Base-by-base conservation (phyloP, 1,140 invertebrate species). In the Lucilia cuprina region DNA sequence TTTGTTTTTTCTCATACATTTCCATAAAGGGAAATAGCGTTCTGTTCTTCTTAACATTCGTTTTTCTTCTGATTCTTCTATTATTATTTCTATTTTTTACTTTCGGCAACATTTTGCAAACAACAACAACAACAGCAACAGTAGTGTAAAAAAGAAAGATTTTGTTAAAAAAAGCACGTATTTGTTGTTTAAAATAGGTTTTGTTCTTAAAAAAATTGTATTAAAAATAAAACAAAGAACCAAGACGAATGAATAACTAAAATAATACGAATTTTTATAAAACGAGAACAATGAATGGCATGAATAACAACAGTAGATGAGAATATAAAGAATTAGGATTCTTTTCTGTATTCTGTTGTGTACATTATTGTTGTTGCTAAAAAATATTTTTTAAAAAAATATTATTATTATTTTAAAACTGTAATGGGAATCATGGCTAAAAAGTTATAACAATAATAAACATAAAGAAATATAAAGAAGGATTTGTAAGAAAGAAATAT, bases 391-490 rank as follows among this genome's bases (percentile, higher is more conserved):
- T 13, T 14, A 55, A 55, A 55, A 55, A 70, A 10, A 70, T 70
- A 60, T 60, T 60, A n/a, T 70, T 70, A 70, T 70, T 25, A 70
- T 70, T 70, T 70, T 21, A 70, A n/a, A 70, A 19, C 21, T 70
- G 65, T 70, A 70, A 70, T 70, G 65, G 65, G n/a, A 70, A 70
- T 70, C 65, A 70, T 70, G 65, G n/a, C 65, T 70, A 70, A 70
- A 70, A 60, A 70, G n/a, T 70, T 70, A 21, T 21, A 70, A 25
- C 65, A 70, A 70, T 70, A 25, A 70, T 21, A 70, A 70, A 8
- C 9, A 70, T 21, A 70, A 19, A 21, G 21, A 70, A 21, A 55
- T 55, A 55, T 41, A 41, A 41, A 41, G 41, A 41, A 41, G 41
- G 0, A 41, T 41, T 8, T 3, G 41, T 8, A 41, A 41, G 41